Percentiles rank a stretch among this genome's conserved stretches.
These are phyloP conservation scores for Amiota mariae DNA, from an alignment of 2,888 invertebrate species.

Conservation along the genomic window DNA sequence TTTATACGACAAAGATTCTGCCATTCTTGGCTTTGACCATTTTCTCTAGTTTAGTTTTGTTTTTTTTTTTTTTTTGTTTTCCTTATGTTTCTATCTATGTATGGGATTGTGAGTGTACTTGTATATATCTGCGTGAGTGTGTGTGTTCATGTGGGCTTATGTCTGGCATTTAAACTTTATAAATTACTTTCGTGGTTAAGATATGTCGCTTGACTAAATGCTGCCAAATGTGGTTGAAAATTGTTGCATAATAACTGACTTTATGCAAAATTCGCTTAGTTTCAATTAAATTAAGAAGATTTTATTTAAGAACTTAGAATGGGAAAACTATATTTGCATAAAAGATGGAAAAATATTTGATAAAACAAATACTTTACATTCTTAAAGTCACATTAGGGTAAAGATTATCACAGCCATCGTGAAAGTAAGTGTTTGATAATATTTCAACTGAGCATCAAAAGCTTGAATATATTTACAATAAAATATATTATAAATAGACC, in stretches of 20 bases:
- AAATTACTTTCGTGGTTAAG: conserved; percentile 18
- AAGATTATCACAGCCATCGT: too few species aligned
- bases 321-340: too few species aligned
- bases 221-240: conserved; percentile 9
- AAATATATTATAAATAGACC: too few species aligned
- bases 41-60: neutral
- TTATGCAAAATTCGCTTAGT: too few species aligned
- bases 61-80: neutral
- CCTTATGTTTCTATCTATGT: neutral
- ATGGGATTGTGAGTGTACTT: neutral
- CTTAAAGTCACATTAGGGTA: too few species aligned
- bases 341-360: too few species aligned
- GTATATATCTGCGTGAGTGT: neutral
- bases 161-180: conserved; percentile 17
- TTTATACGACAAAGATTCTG: neutral
- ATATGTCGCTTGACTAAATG: conserved; percentile 23
- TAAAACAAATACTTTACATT: too few species aligned
- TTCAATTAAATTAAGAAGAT: too few species aligned
- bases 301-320: too few species aligned
- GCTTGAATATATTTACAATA: too few species aligned
- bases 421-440: too few species aligned
- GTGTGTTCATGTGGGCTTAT: neutral
- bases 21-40: conserved; percentile 1
- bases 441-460: too few species aligned
- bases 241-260: neutral